These are phyloP conservation scores for Leptatherina wallacei DNA, from an alignment of 2,797 vertebrate genomes.

Conservation along the genomic window DNA sequence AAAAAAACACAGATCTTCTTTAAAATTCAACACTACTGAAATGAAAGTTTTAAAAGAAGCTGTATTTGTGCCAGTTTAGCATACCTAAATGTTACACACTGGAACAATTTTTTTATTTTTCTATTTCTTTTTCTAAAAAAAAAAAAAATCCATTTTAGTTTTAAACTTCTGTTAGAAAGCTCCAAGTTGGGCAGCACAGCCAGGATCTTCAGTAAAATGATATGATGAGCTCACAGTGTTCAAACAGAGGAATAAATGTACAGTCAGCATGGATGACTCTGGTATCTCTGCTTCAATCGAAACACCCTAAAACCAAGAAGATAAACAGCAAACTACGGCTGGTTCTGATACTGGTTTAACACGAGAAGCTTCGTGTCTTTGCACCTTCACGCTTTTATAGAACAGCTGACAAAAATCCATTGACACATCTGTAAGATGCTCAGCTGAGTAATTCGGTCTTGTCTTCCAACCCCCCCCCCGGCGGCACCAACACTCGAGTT, in stretches of 20 bases:
- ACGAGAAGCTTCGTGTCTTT: not conserved
- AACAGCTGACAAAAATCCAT: not conserved
- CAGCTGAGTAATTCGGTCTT: not conserved
- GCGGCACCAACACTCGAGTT: constrained; percentile 27
- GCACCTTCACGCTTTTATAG: constrained; percentile 5
- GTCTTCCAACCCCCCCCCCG: not conserved
- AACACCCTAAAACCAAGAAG: not conserved
- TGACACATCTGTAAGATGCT: not conserved
- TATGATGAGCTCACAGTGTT: constrained; percentile 10
- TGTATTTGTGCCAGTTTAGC: not conserved
- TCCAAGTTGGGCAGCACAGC: not conserved
- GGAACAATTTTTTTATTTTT: not conserved
- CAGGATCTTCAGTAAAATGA: not conserved
- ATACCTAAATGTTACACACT: not conserved
- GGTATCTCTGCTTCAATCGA: not conserved
- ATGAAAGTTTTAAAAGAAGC: not conserved
- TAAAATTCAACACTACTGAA: too few species aligned
- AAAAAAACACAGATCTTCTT: not conserved
- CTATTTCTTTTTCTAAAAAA: not conserved
- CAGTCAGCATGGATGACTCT: not conserved
- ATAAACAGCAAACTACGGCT: not conserved
- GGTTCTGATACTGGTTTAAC: not conserved
- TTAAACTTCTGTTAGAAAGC: not conserved
- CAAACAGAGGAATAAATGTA: not conserved
- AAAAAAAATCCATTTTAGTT: not conserved